phyloP scores from a whole-genome alignment of 2,113 vertebrate genomes.

The Paraplagusia blochii region DNA sequence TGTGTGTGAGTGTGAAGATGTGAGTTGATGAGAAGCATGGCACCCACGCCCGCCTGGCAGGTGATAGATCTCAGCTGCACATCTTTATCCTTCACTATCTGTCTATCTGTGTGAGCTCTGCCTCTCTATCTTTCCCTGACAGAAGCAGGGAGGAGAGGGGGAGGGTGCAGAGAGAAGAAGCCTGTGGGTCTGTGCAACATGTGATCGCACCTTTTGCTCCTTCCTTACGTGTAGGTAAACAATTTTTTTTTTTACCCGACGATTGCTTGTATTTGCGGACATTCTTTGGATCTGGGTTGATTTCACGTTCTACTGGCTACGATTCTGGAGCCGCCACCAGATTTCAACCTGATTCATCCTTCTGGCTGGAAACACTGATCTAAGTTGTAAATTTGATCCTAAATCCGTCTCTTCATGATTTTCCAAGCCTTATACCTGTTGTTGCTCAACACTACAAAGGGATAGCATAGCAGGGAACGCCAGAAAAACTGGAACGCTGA shows the following conservation, averaged over 20 bases:
- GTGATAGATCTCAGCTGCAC: slow-evolving; percentile 57
- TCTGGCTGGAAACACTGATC: too few species aligned
- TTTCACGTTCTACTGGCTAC: not conserved
- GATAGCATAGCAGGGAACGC: too few species aligned
- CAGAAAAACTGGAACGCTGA: too few species aligned
- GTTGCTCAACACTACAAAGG: too few species aligned
- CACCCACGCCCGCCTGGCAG: slow-evolving; percentile 45
- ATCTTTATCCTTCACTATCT: slow-evolving; percentile 61
- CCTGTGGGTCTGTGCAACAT: slow-evolving; percentile 28
- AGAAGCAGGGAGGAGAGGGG: not conserved
- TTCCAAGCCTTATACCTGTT: too few species aligned
- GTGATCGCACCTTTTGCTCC: slow-evolving; percentile 31
- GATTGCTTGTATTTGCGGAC: slow-evolving; percentile 12
- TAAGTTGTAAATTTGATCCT: too few species aligned
- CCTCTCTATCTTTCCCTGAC: not conserved
- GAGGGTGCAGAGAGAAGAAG: slow-evolving; percentile 11
- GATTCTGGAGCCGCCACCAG: too few species aligned
- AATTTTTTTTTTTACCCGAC: slow-evolving; percentile 26
- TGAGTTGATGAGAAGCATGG: slow-evolving; percentile 34
- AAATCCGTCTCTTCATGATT: too few species aligned
- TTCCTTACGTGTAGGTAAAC: slow-evolving; percentile 23
- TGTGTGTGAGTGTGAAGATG: slow-evolving; percentile 15
- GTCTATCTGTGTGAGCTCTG: slow-evolving; percentile 48
- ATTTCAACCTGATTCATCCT: too few species aligned
- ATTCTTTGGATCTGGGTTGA: not conserved